Percentiles rank a stretch among this genome's conserved stretches.
phyloP scores from a whole-genome alignment of 1,140 invertebrate species.

The Philotrypesis tridentata region DNA sequence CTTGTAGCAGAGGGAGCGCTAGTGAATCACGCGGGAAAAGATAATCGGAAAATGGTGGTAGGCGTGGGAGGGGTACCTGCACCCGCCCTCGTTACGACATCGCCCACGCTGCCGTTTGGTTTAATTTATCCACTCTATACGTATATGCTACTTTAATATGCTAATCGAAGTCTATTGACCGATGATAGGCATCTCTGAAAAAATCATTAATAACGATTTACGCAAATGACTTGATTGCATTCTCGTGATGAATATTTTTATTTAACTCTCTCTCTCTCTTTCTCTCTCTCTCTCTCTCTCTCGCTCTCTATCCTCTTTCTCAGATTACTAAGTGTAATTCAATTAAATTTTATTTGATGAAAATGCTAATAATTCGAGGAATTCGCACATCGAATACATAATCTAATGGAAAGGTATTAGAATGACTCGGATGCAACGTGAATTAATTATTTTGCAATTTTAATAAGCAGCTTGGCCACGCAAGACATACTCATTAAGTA shows the following conservation, averaged over 20 bases:
- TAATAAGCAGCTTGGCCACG: background rate
- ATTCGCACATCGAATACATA: background rate
- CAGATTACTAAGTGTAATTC: background rate
- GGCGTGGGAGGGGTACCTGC: background rate
- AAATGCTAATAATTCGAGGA: background rate
- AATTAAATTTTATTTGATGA: background rate
- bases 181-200: too few species aligned
- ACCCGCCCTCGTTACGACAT: background rate
- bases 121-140: too few species aligned
- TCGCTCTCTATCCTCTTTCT: too few species aligned
- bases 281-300: too few species aligned
- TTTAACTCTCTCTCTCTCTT: too few species aligned
- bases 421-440: background rate
- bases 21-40: background rate
- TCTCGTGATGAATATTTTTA: too few species aligned
- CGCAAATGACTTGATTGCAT: too few species aligned
- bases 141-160: too few species aligned
- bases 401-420: background rate
- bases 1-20: background rate
- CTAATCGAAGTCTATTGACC: too few species aligned
- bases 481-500: background rate
- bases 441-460: conserved; percentile 1
- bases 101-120: background rate
- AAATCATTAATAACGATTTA: too few species aligned
- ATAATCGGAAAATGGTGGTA: background rate